phyloP scores from a whole-genome alignment of 2,888 invertebrate species.

The Terebella lapidaria region DNA sequence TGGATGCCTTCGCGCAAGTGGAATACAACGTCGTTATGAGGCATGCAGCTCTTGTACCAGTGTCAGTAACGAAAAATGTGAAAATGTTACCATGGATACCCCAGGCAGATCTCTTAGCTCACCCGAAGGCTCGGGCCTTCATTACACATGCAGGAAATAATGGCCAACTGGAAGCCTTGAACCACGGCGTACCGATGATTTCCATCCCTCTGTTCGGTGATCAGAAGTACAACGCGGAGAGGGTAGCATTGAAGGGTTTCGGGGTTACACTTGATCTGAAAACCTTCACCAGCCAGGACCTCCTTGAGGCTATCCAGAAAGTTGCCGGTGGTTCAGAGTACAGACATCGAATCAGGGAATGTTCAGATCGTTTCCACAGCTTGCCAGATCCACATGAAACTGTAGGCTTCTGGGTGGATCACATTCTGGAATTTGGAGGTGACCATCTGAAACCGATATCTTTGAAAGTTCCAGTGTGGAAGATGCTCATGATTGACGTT shows the following conservation, averaged over 20 bases:
- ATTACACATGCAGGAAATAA: slow-evolving; percentile 11
- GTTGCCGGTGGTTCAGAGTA: not conserved
- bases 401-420: no score
- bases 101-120: slow-evolving; percentile 13
- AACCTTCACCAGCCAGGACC: not conserved
- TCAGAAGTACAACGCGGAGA: slow-evolving; percentile 4
- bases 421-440: not conserved
- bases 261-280: not conserved
- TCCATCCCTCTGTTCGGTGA: slow-evolving; percentile 6
- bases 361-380: not conserved
- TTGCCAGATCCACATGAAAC: not conserved
- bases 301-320: not conserved
- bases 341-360: not conserved
- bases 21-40: not conserved
- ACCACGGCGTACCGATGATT: slow-evolving; percentile 11
- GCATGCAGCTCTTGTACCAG: not conserved
- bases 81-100: slow-evolving; percentile 7
- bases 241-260: not conserved
- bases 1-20: slow-evolving; percentile 1
- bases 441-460: not conserved
- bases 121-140: slow-evolving; percentile 3
- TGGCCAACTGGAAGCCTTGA: slow-evolving; percentile 8
- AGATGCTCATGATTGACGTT: not conserved
- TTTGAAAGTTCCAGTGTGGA: not conserved
- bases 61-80: slow-evolving; percentile 1